Percentiles rank a stretch among this genome's conserved stretches.
Evolutionary conservation across 2,888 invertebrate species (phyloP).

Genomic region (Dermolepida albohirtum): DNA sequence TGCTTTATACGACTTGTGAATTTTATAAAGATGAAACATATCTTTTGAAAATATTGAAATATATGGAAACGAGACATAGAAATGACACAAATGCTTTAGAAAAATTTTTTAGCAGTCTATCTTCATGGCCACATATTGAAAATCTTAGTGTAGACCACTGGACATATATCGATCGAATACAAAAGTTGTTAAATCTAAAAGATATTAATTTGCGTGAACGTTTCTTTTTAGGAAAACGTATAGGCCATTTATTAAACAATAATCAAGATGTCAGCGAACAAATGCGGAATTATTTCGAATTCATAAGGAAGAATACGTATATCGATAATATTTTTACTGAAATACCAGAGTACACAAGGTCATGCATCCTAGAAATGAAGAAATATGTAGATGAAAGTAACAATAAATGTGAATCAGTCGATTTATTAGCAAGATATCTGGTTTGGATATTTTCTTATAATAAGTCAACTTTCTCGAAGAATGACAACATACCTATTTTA

Average conservation of each 20-base stretch:
- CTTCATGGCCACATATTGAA: slow-evolving; percentile 2
- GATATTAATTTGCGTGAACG: background rate
- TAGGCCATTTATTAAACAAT: slow-evolving; percentile 10
- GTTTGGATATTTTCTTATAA: no score
- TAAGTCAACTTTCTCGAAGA: background rate
- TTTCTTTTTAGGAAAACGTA: slow-evolving; percentile 4
- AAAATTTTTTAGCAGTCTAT: background rate
- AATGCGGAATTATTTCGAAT: slow-evolving; percentile 9
- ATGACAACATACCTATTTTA: no score
- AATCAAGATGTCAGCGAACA: slow-evolving; percentile 15
- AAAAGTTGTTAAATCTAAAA: slow-evolving; percentile 19
- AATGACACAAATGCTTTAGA: slow-evolving; percentile 3
- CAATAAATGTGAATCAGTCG: no score
- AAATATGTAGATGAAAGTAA: no score
- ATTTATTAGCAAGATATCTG: background rate
- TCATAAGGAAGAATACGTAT: background rate
- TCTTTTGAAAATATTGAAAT: slow-evolving; percentile 23
- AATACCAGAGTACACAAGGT: background rate
- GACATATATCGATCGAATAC: slow-evolving; percentile 14
- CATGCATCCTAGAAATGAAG: no score
- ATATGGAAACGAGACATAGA: slow-evolving; percentile 17
- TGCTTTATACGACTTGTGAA: slow-evolving; percentile 24
- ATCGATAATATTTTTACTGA: background rate
- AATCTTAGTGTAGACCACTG: slow-evolving; percentile 31
- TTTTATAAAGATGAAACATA: slow-evolving; percentile 5